Base-by-base conservation (phyloP, 2,888 invertebrate genomes). In the Erannis defoliaria region DNA sequence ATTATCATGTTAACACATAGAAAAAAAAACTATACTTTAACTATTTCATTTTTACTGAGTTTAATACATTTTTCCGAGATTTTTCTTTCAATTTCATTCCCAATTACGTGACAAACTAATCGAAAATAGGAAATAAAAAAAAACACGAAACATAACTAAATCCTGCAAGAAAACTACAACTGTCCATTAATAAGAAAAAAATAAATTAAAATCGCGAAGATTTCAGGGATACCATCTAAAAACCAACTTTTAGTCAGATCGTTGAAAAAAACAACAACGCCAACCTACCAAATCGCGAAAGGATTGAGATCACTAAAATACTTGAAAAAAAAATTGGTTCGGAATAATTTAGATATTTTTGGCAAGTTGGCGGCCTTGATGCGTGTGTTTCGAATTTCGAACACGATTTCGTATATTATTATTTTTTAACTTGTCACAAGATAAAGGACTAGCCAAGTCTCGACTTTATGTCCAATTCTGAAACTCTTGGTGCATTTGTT, bases 221-320 rank as follows among this genome's bases (percentile, higher is more conserved):
- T 51, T 46, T 46, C 38, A 53, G 38, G 62, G 57, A 64, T 62
- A 70, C 61, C 68, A 29, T 31, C 70, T 62, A 56, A 31, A 26
- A 46, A 56, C 46, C 37, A 26, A 6, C 48, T 50, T 59, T 55
- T 67, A 76, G 75, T 88, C 87, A 88, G 86, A 89, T 86, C 86
- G 81, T 77, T 82, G 78, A 79, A 81, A 79, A 75, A 29, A 33
- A 46, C 46, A 77, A 68, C 50, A 68, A 62, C 76, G 81, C 82
- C 86, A 81, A 82, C 82, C 68, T 68, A 75, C 85, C 87, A 76
- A 81, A 55, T 14, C 43, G 14, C 53, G 58, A 55, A 56, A 50
- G 50, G 56, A 56, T 48, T 59, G 68, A 69, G 66, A 68, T 68
- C 66, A 68, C 59, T 33, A 53, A 38, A 59, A 64, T 62, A 68